Evolutionary conservation across 2,888 invertebrate species (phyloP), one percentile per base, ranked within the genome.

Genomic region (Scaptodrosophila latifasciaeformis): DNA sequence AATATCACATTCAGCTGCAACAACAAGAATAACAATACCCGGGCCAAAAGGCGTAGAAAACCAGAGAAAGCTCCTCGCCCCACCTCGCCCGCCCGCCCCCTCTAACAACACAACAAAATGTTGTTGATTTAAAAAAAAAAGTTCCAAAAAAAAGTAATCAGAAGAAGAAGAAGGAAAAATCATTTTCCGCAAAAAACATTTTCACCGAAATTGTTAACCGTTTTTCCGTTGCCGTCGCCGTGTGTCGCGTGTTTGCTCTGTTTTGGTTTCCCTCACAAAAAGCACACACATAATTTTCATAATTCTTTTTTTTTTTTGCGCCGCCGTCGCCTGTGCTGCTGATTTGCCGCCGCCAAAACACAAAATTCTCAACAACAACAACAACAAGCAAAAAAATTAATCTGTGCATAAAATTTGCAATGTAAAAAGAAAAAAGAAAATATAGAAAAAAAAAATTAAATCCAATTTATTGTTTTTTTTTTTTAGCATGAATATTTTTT

Each of bases 301-400:
- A 24, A 24, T 24, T 24, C 4, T 24, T 24, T n/a, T 9, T 30
- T 12, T 9, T 31, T 30, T 31, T 47, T 21, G 21, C 37, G 24
- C 5, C n/a, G 15, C 35, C 37, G 45, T 34, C 31, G 45, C 24
- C n/a, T 19, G 52, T 54, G 56, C 48, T 45, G 55, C 49, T 62
- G 71, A 68, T 72, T 74, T 75, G 74, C 78, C 74, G 78, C 69
- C 74, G 78, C 74, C 62, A 74, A 77, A 74, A 65, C 75, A 29
- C 66, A 61, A 54, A 34, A 47, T 27, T 9, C 27, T 5, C 35
- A 35, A 13, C 35, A 54, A 44, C 39, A 47, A 31, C 15, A 37
- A 21, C 40, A 34, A 12, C 1, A 21, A 21, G 21, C 10, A 31
- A 4, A 43, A 24, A 9, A 13, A 29, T 10, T 12, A 9, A 10